A percentile compares a stretch with the other conserved stretches of the same genome.
These are phyloP conservation scores for Carcinoscorpius rotundicauda DNA, from an alignment of 1,140 invertebrate genomes.

Conservation along the genomic window DNA sequence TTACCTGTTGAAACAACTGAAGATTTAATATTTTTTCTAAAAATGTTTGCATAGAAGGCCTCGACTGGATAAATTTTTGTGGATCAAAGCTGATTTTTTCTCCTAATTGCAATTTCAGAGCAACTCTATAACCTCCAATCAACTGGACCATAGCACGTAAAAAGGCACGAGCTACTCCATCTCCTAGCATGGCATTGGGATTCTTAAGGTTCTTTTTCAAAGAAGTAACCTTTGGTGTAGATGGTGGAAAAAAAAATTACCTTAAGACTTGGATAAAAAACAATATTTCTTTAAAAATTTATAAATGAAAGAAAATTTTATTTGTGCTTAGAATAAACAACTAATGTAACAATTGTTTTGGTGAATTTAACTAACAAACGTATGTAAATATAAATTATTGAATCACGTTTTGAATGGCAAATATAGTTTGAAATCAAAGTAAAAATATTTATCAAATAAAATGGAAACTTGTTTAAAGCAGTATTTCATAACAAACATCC, in stretches of 20 bases:
- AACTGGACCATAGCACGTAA: slow-evolving; percentile 67
- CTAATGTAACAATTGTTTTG: no score
- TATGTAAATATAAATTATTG: no score
- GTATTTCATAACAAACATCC: no score
- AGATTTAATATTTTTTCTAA: slow-evolving; percentile 77
- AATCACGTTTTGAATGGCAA: no score
- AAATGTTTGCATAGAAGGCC: slow-evolving; percentile 73
- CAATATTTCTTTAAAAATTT: background rate
- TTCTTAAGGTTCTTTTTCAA: slow-evolving; percentile 34
- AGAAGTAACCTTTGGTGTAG: no score
- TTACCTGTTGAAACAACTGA: slow-evolving; percentile 86
- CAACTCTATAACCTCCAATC: slow-evolving; percentile 87
- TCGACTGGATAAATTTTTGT: slow-evolving; percentile 70
- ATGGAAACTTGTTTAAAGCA: no score
- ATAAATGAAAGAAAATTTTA: no score
- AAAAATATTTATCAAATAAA: no score
- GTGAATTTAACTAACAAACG: no score
- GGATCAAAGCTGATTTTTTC: slow-evolving; percentile 64
- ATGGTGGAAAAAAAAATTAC: background rate
- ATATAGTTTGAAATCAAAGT: no score
- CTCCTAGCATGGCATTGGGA: slow-evolving; percentile 56
- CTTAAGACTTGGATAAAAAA: background rate
- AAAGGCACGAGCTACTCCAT: slow-evolving; percentile 81
- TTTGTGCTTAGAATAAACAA: no score
- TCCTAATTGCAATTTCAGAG: slow-evolving; percentile 43